A percentile compares a stretch with the other conserved stretches of the same genome.
phyloP scores from a whole-genome alignment of 2,888 invertebrate genomes.

The Ferdinandea cuprea region DNA sequence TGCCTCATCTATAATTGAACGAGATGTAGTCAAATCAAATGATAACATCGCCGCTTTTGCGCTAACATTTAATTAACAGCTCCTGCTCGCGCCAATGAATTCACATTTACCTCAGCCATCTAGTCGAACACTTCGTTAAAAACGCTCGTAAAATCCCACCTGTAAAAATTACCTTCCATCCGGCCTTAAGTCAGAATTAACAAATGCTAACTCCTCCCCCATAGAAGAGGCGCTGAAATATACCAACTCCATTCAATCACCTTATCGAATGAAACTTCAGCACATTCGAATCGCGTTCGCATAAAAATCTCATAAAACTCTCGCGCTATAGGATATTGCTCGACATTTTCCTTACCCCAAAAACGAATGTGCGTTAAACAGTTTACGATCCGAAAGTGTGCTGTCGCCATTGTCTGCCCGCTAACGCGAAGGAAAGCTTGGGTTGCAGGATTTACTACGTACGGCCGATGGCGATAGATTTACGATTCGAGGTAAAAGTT shows the following conservation, averaged over 20 bases:
- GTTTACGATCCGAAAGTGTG: slow-evolving; percentile 69
- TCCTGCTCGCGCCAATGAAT: slow-evolving; percentile 29
- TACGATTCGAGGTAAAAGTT: slow-evolving; percentile 68
- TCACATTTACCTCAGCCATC: slow-evolving; percentile 57
- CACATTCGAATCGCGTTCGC: slow-evolving; percentile 71
- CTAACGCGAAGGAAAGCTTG: slow-evolving; percentile 16
- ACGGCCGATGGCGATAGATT: slow-evolving; percentile 57
- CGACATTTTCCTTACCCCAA: neutral
- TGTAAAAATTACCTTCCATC: slow-evolving; percentile 39
- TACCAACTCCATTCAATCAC: slow-evolving; percentile 69
- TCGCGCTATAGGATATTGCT: slow-evolving; percentile 30
- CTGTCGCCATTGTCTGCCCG: slow-evolving; percentile 65
- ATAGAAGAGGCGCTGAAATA: too few species aligned
- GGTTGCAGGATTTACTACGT: slow-evolving; percentile 7
- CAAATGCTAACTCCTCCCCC: too few species aligned
- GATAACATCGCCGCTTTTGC: slow-evolving; percentile 40
- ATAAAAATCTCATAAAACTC: slow-evolving; percentile 70
- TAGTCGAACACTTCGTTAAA: slow-evolving; percentile 63
- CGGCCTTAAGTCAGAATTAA: slow-evolving; percentile 19
- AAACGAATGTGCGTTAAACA: slow-evolving; percentile 47
- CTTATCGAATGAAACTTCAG: slow-evolving; percentile 72
- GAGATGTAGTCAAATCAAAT: slow-evolving; percentile 57
- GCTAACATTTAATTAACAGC: slow-evolving; percentile 66
- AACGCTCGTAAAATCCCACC: slow-evolving; percentile 64
- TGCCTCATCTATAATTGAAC: slow-evolving; percentile 49